Percentiles rank a stretch among this genome's conserved stretches.
phyloP scores from a whole-genome alignment of 2,113 vertebrate genomes.

The Eublepharis macularius region DNA sequence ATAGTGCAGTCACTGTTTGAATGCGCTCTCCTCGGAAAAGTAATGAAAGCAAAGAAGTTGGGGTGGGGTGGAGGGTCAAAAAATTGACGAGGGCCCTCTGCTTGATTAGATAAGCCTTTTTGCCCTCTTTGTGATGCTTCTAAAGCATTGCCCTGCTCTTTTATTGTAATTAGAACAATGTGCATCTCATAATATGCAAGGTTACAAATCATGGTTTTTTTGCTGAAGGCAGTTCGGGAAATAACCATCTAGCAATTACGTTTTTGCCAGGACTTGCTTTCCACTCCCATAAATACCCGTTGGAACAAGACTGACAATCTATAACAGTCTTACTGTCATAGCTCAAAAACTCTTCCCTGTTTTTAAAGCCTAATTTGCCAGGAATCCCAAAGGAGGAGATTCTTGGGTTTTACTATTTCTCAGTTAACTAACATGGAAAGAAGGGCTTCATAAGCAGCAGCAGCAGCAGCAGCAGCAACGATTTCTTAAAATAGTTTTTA shows the following conservation, averaged over 20 bases:
- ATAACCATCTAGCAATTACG: slow-evolving; percentile 46
- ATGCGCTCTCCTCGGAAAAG: background rate
- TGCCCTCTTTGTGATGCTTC: background rate
- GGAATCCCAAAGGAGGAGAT: background rate
- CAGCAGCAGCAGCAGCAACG: background rate
- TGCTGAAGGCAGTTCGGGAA: slow-evolving; percentile 54
- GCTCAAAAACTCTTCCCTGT: background rate
- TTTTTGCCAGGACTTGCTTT: slow-evolving; percentile 62
- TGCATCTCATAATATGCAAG: background rate
- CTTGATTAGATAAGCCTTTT: background rate
- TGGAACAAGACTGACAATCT: slow-evolving; percentile 53
- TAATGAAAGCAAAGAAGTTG: background rate
- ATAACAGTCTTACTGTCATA: slow-evolving; percentile 40
- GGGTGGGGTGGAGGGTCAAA: background rate
- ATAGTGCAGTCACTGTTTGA: background rate
- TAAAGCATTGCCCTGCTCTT: background rate
- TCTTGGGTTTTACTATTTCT: background rate
- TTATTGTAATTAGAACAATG: background rate
- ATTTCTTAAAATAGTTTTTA: background rate
- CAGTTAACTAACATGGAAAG: background rate
- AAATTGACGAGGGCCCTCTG: background rate
- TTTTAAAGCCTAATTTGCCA: background rate
- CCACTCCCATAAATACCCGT: slow-evolving; percentile 47
- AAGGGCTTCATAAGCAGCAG: background rate
- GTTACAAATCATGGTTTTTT: slow-evolving; percentile 23